phyloP scores from a whole-genome alignment of 2,113 vertebrate species.

The Ochotona princeps region DNA sequence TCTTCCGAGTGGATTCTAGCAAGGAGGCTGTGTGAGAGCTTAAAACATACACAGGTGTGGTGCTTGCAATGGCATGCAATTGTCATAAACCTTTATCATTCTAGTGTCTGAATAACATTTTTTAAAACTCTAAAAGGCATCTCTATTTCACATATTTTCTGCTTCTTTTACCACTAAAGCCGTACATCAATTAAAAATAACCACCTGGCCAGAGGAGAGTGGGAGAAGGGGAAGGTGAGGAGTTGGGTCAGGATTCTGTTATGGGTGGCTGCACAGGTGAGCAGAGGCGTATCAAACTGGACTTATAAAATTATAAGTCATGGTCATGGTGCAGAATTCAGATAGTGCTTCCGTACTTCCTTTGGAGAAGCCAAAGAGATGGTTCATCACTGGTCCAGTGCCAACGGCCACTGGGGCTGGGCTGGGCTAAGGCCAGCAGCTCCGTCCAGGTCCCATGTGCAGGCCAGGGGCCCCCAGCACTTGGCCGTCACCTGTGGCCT shows the following conservation, averaged over 20 bases:
- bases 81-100: background rate
- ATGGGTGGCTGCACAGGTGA: background rate
- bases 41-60: background rate
- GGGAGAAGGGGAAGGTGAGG: background rate
- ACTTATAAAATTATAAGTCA: background rate
- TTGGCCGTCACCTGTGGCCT: too few relatives aligned
- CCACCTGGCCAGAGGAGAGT: background rate
- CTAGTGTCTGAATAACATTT: background rate
- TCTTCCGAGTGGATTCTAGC: background rate
- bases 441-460: too few relatives aligned
- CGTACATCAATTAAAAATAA: background rate
- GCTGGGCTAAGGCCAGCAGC: too few relatives aligned
- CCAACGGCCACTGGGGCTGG: too few relatives aligned
- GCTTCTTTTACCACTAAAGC: background rate
- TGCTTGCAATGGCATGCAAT: background rate
- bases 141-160: background rate
- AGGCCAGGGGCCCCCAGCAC: too few relatives aligned
- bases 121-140: conserved; percentile 30
- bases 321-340: background rate
- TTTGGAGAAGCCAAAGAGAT: too few relatives aligned
- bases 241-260: background rate
- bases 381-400: too few relatives aligned
- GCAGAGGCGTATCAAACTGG: background rate
- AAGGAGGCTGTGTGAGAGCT: background rate
- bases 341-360: background rate